Conservation (phyloP, 64 coral and sea anemone genomes). For the Porites australiensis region DNA sequence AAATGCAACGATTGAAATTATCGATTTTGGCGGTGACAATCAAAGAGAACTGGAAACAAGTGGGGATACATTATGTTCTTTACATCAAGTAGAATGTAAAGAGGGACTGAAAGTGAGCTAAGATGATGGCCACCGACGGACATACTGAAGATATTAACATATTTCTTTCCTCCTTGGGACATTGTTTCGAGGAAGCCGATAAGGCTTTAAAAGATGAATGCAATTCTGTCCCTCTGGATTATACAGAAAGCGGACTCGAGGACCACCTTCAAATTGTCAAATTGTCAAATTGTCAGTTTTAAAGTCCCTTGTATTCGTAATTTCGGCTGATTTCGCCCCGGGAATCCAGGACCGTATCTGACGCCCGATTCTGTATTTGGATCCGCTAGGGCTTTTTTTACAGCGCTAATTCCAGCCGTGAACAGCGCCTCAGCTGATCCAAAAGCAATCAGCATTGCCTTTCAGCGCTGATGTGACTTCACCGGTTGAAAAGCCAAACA, state of each 20-base stretch:
- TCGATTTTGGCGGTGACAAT: constrained; percentile 60
- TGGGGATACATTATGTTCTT: background rate
- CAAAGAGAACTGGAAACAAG: constrained; percentile 34
- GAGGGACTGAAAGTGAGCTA: background rate
- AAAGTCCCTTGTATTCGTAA: no score
- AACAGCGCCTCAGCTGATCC: no score
- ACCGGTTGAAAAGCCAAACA: no score
- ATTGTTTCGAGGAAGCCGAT: constrained; percentile 21
- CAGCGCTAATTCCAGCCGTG: no score
- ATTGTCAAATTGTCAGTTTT: no score
- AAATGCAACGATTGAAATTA: constrained; percentile 38
- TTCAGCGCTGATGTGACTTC: no score
- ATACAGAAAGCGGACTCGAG: constrained; percentile 50
- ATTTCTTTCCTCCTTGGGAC: constrained; percentile 23
- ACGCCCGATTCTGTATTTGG: no score
- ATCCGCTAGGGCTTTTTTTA: no score
- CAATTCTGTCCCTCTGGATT: constrained; percentile 51
- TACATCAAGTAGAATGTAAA: background rate
- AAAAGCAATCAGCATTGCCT: no score
- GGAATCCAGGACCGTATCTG: no score
- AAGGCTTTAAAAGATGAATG: background rate
- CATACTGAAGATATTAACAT: constrained; percentile 31
- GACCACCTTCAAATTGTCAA: constrained; percentile 55
- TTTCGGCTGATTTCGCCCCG: no score
- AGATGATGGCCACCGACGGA: constrained; percentile 1